A percentile compares a stretch with the other conserved stretches of the same genome.
Evolutionary conservation across 2,113 vertebrate genomes (phyloP).

Genomic region (Lasiurus cinereus): DNA sequence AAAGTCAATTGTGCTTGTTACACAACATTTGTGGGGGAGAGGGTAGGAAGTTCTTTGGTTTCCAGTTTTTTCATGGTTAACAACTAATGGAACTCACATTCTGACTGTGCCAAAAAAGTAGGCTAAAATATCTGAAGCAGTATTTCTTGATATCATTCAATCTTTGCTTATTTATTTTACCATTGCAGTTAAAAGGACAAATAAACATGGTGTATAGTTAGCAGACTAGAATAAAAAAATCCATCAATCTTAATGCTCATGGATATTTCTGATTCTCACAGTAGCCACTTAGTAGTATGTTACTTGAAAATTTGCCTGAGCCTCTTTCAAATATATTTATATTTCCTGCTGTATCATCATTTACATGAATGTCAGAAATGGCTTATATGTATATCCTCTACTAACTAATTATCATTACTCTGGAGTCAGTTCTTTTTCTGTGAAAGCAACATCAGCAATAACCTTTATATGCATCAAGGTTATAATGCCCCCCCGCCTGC

Average conservation of each 20-base stretch:
- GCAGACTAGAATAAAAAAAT: not conserved
- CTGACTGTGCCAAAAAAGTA: not conserved
- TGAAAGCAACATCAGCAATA: not conserved
- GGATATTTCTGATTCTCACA: not conserved
- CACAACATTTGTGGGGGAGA: not conserved
- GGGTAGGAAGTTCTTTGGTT: too few relatives aligned
- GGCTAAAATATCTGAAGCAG: not conserved
- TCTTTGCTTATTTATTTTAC: not conserved
- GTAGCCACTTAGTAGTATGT: not conserved
- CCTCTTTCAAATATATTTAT: not conserved
- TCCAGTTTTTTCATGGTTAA: not conserved
- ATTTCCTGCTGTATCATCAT: not conserved
- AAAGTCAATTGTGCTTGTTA: not conserved
- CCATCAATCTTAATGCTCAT: not conserved
- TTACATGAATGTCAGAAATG: not conserved
- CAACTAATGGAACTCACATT: not conserved
- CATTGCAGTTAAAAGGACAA: not conserved
- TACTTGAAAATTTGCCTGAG: not conserved
- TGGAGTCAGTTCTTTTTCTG: not conserved
- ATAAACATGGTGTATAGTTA: not conserved
- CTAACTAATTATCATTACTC: not conserved
- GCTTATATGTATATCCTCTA: too few relatives aligned
- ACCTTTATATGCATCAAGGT: too few relatives aligned
- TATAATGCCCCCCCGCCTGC: too few relatives aligned
- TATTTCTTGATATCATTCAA: not conserved